Evolutionary conservation across 2,113 vertebrate genomes (phyloP), one percentile per base, ranked within the genome.

Genomic region (Dasyornis broadbenti): DNA sequence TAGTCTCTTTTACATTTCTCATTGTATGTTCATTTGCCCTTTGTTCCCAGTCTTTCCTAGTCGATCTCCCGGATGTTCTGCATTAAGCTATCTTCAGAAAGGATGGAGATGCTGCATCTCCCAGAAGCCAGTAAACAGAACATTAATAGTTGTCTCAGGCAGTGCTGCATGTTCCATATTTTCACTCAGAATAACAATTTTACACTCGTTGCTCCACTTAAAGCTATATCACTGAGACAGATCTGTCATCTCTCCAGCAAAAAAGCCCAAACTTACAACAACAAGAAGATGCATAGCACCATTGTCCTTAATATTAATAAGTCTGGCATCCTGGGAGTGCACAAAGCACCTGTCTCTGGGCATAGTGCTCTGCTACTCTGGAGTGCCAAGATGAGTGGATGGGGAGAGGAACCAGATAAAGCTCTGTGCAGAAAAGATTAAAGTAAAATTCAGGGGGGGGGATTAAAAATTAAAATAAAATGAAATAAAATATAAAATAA

Each of bases 101-200:
- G 26, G 26, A 77, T 82, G 45, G 66, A 87, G 66, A 42, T 47
- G 45, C 30, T 82, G 61, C 53, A 59, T 87, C 30, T 90, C 89
- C 75, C 82, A 91, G 68, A 45, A 90, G 39, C 45, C 50, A n/a
- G 73, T 72, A 94, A 94, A 69, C 53, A 85, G 53, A 92, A 54
- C 57, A 82, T 76, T 87, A 92, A 79, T 87, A 87, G 22, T 35
- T 76, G 61, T 89, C 78, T 87, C 45, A 76, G 78, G 53, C 77
- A 87, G 31, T 45, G 53, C 69, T 79, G 42, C 45, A 28, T 75
- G 37, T 61, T 91, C 59, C 66, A 39, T 82, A 92, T 95, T 95
- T 97, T 96, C 75, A 79, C 63, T 54, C 42, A 80, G 73, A 86
- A 90, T 77, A 95, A 85, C 45, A 92, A 77, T 87, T 95, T 92